phyloP scores from a whole-genome alignment of 2,113 vertebrate species.

The Himantopus leucocephalus region DNA sequence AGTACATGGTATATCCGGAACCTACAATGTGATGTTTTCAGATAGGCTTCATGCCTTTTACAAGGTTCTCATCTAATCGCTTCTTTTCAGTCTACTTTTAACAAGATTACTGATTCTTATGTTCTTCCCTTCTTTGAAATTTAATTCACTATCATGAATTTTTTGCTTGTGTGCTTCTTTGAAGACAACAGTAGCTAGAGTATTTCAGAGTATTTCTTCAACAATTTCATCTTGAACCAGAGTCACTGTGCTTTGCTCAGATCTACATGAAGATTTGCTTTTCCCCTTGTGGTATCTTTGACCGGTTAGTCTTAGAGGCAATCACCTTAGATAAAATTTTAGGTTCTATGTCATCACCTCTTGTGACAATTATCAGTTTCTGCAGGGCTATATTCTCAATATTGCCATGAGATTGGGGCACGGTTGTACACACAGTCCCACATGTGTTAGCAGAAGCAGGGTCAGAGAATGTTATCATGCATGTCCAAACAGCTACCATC shows the following conservation, averaged over 20 bases:
- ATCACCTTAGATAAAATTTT: not conserved
- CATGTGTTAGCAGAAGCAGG: constrained; percentile 17
- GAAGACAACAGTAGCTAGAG: not conserved
- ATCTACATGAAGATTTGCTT: not conserved
- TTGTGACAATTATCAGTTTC: not conserved
- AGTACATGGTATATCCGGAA: not conserved
- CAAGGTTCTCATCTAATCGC: not conserved
- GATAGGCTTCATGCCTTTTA: not conserved
- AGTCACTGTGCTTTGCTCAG: not conserved
- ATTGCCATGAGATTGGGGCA: not conserved
- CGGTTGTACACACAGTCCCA: not conserved
- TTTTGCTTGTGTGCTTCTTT: not conserved
- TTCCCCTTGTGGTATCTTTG: not conserved
- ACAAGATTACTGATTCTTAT: not conserved
- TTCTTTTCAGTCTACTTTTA: not conserved
- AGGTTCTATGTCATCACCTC: not conserved
- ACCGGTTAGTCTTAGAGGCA: not conserved
- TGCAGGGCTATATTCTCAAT: not conserved
- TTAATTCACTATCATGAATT: accelerated
- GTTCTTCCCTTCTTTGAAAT: not conserved
- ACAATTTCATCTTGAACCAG: not conserved
- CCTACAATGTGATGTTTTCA: not conserved
- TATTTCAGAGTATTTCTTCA: not conserved
- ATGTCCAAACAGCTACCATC: constrained; percentile 41
- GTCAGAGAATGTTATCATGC: constrained; percentile 19